Evolutionary conservation across 2,797 vertebrate genomes (phyloP), one percentile per base, ranked within the genome.

Genomic region (Pseudochirops cupreus): DNA sequence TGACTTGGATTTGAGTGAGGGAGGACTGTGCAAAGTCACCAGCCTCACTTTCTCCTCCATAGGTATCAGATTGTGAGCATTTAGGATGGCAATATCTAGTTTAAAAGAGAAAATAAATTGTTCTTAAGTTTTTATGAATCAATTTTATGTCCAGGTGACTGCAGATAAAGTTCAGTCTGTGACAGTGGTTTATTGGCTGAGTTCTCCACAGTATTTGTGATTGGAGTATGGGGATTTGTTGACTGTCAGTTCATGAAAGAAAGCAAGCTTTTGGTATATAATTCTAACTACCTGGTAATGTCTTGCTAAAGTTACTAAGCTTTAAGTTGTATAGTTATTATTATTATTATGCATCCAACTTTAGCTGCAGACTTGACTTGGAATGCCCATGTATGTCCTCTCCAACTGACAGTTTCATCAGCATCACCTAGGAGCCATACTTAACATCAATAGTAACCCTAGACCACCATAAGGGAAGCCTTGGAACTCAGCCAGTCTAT

Each of bases 401-500:
- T 87, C 39, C 39, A 62, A 33, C 58, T 29, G n/a, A 91, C 29
- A 94, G 92, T 39, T 90, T 91, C 94, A 58, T 39, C 74, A 93
- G 58, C 82, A 74, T 93, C 59, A 59, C 21, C 39, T 82, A 54
- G 4, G 91, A 56, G 29, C 92, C 91, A 62, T 67, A 89, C 94
- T 14, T 92, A 94, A 95, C 91, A 91, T 74, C 62, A 95, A 59
- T 52, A 62, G 93, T 94, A 97, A 95, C 52, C 91, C 39, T 94
- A 31, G 57, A 58, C 53, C 74, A 58, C 96, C 95, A 53, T 53
- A 96, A 91, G 52, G 92, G 59, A 92, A 94, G 91, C 54, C 82
- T 53, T 91, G 53, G 46, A 96, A 57, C 46, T 12, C 33, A 90
- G 93, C 95, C 59, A 82, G 39, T 94, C 91, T 46, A 74, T 95